Conservation (phyloP, 2,797 vertebrate genomes). For the Poeciliopsis presidionis region DNA sequence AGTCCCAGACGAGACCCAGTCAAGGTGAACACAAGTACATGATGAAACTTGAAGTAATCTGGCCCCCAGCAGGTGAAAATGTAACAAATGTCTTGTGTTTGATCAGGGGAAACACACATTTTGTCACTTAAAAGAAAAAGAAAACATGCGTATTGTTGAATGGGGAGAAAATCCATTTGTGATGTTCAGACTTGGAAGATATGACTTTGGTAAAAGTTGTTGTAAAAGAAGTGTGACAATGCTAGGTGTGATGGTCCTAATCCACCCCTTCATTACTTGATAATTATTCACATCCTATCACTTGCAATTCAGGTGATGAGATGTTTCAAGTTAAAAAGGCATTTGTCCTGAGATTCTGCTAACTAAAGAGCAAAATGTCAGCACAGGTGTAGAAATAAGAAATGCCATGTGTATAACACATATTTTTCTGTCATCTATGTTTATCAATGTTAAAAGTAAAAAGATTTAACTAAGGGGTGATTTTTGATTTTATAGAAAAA, state of each 20-base stretch:
- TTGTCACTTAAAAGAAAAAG: slow-evolving; percentile 45
- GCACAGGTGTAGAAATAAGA: slow-evolving; percentile 21
- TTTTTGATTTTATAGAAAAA: neutral
- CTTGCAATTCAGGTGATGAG: slow-evolving; percentile 58
- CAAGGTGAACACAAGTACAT: slow-evolving; percentile 73
- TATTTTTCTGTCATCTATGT: slow-evolving; percentile 5
- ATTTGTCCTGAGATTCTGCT: slow-evolving; percentile 35
- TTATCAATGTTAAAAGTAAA: neutral
- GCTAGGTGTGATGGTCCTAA: slow-evolving; percentile 16
- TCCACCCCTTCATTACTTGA: slow-evolving; percentile 13
- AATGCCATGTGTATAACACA: slow-evolving; percentile 5
- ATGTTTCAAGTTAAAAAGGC: slow-evolving; percentile 48
- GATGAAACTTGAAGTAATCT: slow-evolving; percentile 81
- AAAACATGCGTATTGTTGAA: slow-evolving; percentile 20
- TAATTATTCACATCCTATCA: slow-evolving; percentile 53
- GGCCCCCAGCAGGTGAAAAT: slow-evolving; percentile 60
- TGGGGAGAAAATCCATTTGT: slow-evolving; percentile 17
- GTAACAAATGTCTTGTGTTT: slow-evolving; percentile 40
- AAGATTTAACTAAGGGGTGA: neutral
- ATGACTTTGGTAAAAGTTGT: slow-evolving; percentile 21
- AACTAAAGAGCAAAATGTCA: slow-evolving; percentile 33
- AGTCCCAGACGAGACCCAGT: slow-evolving; percentile 53
- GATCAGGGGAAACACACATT: slow-evolving; percentile 46
- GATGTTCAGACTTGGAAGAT: slow-evolving; percentile 26
- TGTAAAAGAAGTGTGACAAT: slow-evolving; percentile 25